phyloP scores from a whole-genome alignment of 92 coral and sea anemone species.

The Epizoanthus rinbou region DNA sequence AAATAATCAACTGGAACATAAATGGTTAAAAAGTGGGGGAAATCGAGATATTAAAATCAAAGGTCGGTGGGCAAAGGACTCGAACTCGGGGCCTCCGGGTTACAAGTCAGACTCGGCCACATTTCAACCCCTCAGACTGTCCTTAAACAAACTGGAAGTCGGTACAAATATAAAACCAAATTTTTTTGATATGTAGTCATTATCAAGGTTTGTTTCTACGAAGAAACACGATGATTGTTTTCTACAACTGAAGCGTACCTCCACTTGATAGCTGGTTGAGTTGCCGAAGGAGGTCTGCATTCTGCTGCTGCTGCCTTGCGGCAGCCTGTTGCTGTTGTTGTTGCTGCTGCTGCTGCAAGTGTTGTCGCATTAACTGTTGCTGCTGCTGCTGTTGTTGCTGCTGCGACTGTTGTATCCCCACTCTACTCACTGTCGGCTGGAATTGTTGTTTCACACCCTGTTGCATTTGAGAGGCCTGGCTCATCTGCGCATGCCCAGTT shows the following conservation, averaged over 20 bases:
- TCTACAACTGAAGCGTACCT: not conserved
- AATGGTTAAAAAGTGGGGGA: no score
- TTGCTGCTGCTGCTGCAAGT: slow-evolving; percentile 37
- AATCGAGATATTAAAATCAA: no score
- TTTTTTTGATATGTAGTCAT: no score
- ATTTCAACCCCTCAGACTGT: no score
- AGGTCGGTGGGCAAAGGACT: no score
- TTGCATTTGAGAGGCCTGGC: slow-evolving; percentile 45
- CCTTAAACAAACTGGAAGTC: no score
- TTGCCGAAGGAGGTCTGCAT: slow-evolving; percentile 29
- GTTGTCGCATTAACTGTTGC: slow-evolving; percentile 42
- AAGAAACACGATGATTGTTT: no score
- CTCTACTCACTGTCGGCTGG: slow-evolving; percentile 47
- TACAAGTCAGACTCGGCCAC: no score
- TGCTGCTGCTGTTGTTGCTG: slow-evolving; percentile 58
- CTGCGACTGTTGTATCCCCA: slow-evolving; percentile 41
- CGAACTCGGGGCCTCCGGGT: no score
- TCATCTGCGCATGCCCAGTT: slow-evolving; percentile 38
- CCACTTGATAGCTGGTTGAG: slow-evolving; percentile 26
- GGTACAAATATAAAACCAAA: no score
- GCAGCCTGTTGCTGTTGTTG: slow-evolving; percentile 46
- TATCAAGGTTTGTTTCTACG: no score
- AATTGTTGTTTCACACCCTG: slow-evolving; percentile 39
- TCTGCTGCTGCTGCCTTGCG: slow-evolving; percentile 65
- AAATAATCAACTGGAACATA: no score